Base-by-base conservation (phyloP, 2,888 invertebrate species). In the Hipparchia sbordonii region DNA sequence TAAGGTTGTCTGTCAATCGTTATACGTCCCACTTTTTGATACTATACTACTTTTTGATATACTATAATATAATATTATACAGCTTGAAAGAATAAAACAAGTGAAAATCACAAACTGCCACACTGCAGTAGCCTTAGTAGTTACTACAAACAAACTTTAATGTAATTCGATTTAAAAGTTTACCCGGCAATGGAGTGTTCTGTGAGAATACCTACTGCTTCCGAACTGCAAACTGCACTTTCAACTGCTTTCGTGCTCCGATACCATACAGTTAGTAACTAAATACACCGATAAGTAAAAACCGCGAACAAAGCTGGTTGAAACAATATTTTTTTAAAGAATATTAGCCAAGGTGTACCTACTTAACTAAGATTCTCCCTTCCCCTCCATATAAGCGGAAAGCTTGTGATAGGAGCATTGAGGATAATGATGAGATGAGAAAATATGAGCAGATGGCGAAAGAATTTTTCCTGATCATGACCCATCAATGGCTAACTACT, bases 51-150 rank as follows among this genome's bases (percentile, higher is more conserved):
- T 23, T 23, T 23, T 23, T 23, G 23, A 23, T 23, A 23, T 23
- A 23, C 23, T 23, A 23, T 23, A 0, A 23, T 23, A 23, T 23
- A 23, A 23, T 23, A 23, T 23, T 23, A 23, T 57, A 57, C 57
- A 0, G 23, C 48, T 48, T 48, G 48, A 69, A 76, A 76, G 73
- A 76, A 57, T 75, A 76, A 76, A 77, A 76, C 77, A 74, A 63
- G 68, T 60, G 62, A 62, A 65, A 65, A 65, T 65, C 65, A 52
- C 33, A 51, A 65, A 65, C 65, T 65, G 9, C 33, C 65, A 52
- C 52, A 12, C 65, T 52, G 6, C 2, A 6, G 12, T 12, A 51
- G 65, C 33, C 10, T 33, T 23, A 23, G 5, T 63, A 61, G 60
- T 45, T 61, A n/a, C 39, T 65, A 56, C 70, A 48, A n/a, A 61